These are phyloP conservation scores for Plumapathes pennacea DNA, from an alignment of 92 coral and sea anemone species.

Conservation along the genomic window DNA sequence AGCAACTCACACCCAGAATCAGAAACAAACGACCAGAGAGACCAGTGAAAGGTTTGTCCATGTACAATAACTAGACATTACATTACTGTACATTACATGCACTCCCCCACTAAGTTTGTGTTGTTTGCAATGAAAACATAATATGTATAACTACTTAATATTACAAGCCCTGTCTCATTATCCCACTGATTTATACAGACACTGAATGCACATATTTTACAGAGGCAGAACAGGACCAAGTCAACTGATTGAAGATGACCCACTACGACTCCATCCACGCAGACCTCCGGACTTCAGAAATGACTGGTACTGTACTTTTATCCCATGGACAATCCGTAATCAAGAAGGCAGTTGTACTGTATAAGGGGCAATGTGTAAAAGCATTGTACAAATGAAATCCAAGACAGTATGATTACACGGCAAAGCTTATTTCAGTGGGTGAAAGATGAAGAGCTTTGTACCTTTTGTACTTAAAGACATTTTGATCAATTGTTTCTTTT, in stretches of 20 bases:
- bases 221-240: conserved; percentile 41
- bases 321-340: not conserved
- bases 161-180: not conserved
- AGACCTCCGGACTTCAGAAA: conserved; percentile 78
- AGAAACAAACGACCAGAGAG: conserved; percentile 19
- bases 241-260: conserved; percentile 62
- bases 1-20: conserved; percentile 43
- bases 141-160: too few relatives aligned
- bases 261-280: conserved; percentile 80
- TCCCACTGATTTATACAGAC: not conserved
- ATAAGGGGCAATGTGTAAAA: not conserved
- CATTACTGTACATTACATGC: too few relatives aligned
- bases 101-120: too few relatives aligned
- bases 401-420: too few relatives aligned
- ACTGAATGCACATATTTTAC: not conserved
- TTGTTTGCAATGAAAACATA: too few relatives aligned
- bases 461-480: too few relatives aligned
- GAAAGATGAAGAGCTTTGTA: too few relatives aligned
- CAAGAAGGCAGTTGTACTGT: not conserved
- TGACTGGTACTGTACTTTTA: conserved; percentile 50
- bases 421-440: too few relatives aligned
- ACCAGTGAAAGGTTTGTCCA: too few relatives aligned
- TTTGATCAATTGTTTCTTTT: not conserved
- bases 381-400: not conserved
- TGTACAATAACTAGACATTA: too few relatives aligned